These are phyloP conservation scores for Pituophis catenifer DNA, from an alignment of 2,113 vertebrate genomes.

Conservation along the genomic window DNA sequence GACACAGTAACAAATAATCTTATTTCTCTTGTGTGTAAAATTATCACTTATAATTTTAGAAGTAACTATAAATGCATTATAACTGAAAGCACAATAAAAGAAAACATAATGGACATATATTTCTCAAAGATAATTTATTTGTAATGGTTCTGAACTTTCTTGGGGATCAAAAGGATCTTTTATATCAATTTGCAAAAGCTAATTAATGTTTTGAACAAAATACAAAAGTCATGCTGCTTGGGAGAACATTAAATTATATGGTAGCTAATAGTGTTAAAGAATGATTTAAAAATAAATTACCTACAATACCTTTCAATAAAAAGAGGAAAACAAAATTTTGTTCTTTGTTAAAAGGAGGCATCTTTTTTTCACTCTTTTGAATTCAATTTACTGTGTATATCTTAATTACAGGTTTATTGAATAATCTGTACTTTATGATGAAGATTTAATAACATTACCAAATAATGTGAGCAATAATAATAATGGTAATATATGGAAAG, in stretches of 20 bases:
- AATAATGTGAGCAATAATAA: slow-evolving; percentile 84
- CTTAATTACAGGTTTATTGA: slow-evolving; percentile 87
- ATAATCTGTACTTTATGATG: slow-evolving; percentile 68
- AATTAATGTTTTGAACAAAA: slow-evolving; percentile 75
- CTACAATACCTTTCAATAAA: slow-evolving; percentile 74
- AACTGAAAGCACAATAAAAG: slow-evolving; percentile 35
- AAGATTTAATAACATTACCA: slow-evolving; percentile 80
- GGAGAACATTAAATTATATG: slow-evolving; percentile 73
- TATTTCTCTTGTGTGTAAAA: slow-evolving; percentile 29
- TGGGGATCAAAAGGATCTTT: slow-evolving; percentile 68
- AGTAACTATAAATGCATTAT: slow-evolving; percentile 37
- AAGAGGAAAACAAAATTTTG: slow-evolving; percentile 66
- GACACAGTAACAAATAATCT: slow-evolving; percentile 9
- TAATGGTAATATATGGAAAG: neutral
- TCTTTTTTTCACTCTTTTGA: slow-evolving; percentile 74
- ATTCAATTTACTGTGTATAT: slow-evolving; percentile 78
- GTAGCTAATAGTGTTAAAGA: slow-evolving; percentile 73
- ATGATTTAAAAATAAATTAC: slow-evolving; percentile 75
- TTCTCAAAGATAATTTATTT: slow-evolving; percentile 68
- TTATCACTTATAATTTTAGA: slow-evolving; percentile 18
- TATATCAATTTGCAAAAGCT: slow-evolving; percentile 68
- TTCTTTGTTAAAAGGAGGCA: slow-evolving; percentile 71
- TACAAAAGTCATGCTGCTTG: slow-evolving; percentile 72
- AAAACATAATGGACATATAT: slow-evolving; percentile 50
- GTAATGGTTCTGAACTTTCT: slow-evolving; percentile 66